Evolutionary conservation across 2,113 vertebrate species (phyloP), one percentile per base, ranked within the genome.

Genomic region (Silurus glanis): DNA sequence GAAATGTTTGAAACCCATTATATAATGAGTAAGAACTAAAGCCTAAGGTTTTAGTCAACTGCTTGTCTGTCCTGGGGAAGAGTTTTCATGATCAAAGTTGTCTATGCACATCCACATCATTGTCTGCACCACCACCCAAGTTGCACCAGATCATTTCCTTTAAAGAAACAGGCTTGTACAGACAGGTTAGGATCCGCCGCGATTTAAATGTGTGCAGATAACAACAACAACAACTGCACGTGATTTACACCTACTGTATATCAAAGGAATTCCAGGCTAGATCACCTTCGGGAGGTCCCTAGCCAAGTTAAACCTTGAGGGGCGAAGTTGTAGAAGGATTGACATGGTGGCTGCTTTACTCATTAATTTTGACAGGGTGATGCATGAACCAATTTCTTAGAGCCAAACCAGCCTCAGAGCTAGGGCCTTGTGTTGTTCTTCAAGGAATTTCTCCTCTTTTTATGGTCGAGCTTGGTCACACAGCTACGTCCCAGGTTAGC

Each of bases 201-300:
- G 56, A 83, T 88, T 87, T 86, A 69, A 85, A 83, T 80, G 82
- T 83, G 80, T 64, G 9, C n/a, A 83, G 83, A 87, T 58, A 75
- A 80, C 49, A 45, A 72, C 37, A n/a, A 78, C 79, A 37, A 37
- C 37, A 37, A 61, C 78, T 83, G 89, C 79, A 49, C 51, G 80
- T 28, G 23, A 56, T 84, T 64, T 80, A 6, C 21, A 49, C 12
- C 83, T 81, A 49, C 83, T 37, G 37, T 37, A 37, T 37, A 47
- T 90, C 82, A 88, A 91, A 89, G 88, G 84, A 88, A 92, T 93
- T 93, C 90, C 87, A 80, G 23, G 6, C 55, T 25, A 79, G 47
- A 88, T 87, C 87, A 88, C 82, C 89, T 87, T 85, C 88, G 66
- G 76, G 82, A 87, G 76, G 89, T 59, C 86, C 85, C 82, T 58